Base-by-base conservation (phyloP, 2,888 invertebrate genomes). In the Drosophila macrospina region DNA sequence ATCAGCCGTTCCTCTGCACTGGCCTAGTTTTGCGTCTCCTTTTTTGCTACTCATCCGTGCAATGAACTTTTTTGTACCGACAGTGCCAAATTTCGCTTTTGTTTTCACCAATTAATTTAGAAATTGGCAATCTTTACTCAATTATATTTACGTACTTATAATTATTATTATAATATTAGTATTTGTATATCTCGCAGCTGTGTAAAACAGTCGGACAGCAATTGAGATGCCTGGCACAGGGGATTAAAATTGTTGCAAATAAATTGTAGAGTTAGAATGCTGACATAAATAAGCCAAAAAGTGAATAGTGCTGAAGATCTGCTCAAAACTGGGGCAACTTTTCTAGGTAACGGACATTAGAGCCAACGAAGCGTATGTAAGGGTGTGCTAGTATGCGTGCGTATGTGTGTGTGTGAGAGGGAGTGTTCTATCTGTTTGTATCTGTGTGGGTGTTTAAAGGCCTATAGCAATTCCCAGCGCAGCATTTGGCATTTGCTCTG, bases 401-500 rank as follows among this genome's bases (percentile, higher is more conserved):
- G 13, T 39, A 41, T 57, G 16, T n/a, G 42, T 26, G 28, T 55
- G 13, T 44, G 26, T 62, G 42, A 11, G 28, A 48, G 28, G 50
- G 36, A 55, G 32, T 47, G 45, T n/a, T 37, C 7, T n/a, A 11
- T 36, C n/a, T 50, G 20, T 57, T 15, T 51, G 39, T 37, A 28
- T 57, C 54, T 42, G 32, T 60, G 57, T 48, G 61, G 16, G 54
- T 54, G 20, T 57, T 69, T 64, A 37, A 20, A 55, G 55, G 64
- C 73, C 73, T 69, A 72, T 72, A 41, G 47, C 76, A 70, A 82
- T 85, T 78, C 83, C 82, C 76, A 65, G 63, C 66, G 69, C 74
- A 78, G 74, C 78, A 78, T 85, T 85, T 82, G 85, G 82, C 81
- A 69, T 78, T 75, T 70, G 69, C 62, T 72, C 72, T 75, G 75